Percentiles rank a stretch among this genome's conserved stretches.
phyloP scores from a whole-genome alignment of 2,888 invertebrate genomes.

The Torymus auratus region DNA sequence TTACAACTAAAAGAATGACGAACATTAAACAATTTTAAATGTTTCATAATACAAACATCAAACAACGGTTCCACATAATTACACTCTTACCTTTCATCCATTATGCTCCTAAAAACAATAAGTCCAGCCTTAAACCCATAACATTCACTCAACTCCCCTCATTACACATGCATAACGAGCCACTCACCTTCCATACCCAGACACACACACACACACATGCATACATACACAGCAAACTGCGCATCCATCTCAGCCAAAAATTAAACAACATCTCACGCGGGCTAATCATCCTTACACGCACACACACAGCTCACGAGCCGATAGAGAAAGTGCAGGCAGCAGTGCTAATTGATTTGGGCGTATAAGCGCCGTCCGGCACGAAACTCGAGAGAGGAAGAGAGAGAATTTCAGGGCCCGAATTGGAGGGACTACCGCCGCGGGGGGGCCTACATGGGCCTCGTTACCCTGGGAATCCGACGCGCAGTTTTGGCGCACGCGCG shows the following conservation, averaged over 20 bases:
- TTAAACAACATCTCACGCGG: too few relatives aligned
- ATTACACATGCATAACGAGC: neutral
- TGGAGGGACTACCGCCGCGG: conserved; percentile 19
- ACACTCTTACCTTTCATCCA: neutral
- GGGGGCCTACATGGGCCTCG: conserved; percentile 11
- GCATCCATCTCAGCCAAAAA: too few relatives aligned
- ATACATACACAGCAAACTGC: too few relatives aligned
- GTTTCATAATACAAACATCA: too few relatives aligned
- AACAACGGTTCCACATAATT: neutral
- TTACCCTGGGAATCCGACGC: conserved; percentile 36
- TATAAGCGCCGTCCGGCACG: conserved; percentile 54
- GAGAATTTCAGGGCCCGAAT: conserved; percentile 15
- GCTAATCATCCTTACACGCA: too few relatives aligned
- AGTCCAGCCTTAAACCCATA: neutral
- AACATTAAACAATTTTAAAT: too few relatives aligned
- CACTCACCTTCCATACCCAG: too few relatives aligned
- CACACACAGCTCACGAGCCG: too few relatives aligned
- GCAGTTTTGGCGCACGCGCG: conserved; percentile 1
- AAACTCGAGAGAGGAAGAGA: neutral
- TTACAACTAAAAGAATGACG: too few relatives aligned
- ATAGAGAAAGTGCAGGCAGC: conserved; percentile 3
- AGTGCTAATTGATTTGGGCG: conserved; percentile 70
- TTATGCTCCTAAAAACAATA: neutral
- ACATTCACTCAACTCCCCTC: neutral
- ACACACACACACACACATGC: too few relatives aligned